Base-by-base conservation (phyloP, 1,140 invertebrate species). In the Ladona fulva region DNA sequence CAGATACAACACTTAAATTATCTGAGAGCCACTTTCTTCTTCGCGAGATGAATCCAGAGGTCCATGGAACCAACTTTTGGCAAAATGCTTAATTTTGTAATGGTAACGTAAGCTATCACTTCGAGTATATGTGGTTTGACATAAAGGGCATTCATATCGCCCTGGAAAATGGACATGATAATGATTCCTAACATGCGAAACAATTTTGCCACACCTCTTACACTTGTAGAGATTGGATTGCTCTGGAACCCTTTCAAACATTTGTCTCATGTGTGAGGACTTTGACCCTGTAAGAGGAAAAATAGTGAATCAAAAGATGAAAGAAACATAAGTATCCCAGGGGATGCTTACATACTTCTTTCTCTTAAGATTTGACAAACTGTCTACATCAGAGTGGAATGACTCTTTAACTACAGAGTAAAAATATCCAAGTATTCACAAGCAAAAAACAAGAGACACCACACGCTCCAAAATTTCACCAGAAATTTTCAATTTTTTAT, bases 141-240 rank as follows among this genome's bases (percentile, higher is more conserved):
- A 94, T 84, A 94, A 89, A 84, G 92, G 92, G 86, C 93, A 94
- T 89, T 94, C 92, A 89, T 94, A 94, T 84, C 92, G 91, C 84
- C 93, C 93, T 81, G 93, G 93, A 88, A 94, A 94, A 87, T 94
- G 93, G 86, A 94, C 93, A 88, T 94, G 92, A 89, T 94, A 94
- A 89, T 94, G 93, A 89, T 94, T 94, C 85, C 93, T 91, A 88
- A 94, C 94, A 90, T 94, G 92, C 85, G 93, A 94, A 87, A 94
- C 93, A 88, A 94, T 92, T 90, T 94, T 94, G 87, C 93, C 93
- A 89, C 93, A 94, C 87, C 94, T 90, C 90, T 94, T 94, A 90
- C 93, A 94, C 86, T 92, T 92, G 89, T 94, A 92, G 88, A 93
- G 91, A 89, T 94, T 94, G 88, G 91, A 6, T 16, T 42, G 1